These are phyloP conservation scores for Enhydra lutris DNA, from an alignment of 2,113 vertebrate species.

Conservation along the genomic window DNA sequence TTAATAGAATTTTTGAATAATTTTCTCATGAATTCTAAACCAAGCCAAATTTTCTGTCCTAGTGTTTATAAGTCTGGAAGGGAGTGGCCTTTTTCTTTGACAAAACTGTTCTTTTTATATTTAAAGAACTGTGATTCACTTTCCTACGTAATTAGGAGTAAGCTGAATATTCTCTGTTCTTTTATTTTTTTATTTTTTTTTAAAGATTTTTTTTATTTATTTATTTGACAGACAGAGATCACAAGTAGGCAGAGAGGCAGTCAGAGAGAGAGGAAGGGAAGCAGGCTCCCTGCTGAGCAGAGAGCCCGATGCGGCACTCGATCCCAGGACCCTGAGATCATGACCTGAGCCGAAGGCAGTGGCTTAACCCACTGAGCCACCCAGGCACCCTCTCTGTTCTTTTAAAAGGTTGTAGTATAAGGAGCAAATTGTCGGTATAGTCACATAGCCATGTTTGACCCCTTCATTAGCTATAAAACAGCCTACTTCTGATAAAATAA, in stretches of 20 bases:
- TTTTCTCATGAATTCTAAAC: slow-evolving; percentile 29
- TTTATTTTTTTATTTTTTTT: no score
- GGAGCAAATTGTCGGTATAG: background rate
- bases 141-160: background rate
- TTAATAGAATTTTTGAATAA: slow-evolving; percentile 5
- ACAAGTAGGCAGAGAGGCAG: no score
- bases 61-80: slow-evolving; percentile 25
- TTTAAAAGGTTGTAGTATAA: background rate
- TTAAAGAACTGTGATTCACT: slow-evolving; percentile 35
- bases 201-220: no score
- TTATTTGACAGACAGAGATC: no score
- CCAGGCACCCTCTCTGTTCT: no score
- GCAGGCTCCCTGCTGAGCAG: no score
- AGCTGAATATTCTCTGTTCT: background rate
- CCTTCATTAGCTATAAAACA: background rate
- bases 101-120: slow-evolving; percentile 28
- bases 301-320: no score
- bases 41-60: background rate
- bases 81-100: background rate
- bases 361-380: no score
- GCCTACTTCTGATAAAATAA: background rate
- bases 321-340: no score
- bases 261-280: no score
- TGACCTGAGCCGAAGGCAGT: no score
- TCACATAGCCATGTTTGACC: background rate